Conservation (phyloP, 1,140 invertebrate species). For the Atta cephalotes region DNA sequence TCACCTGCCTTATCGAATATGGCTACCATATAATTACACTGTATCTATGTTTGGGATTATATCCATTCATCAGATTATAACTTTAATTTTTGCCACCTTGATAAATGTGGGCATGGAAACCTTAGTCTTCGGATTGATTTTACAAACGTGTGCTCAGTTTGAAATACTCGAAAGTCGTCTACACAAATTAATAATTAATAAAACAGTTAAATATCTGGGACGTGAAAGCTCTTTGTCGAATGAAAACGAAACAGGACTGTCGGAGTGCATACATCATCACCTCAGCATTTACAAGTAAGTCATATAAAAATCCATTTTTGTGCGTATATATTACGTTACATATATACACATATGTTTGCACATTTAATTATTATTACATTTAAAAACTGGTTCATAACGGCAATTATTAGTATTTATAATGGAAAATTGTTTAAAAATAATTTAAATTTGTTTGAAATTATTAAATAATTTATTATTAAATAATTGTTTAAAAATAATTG, state of each 20-base stretch:
- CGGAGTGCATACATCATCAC: conserved; percentile 20
- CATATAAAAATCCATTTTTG: conserved; percentile 54
- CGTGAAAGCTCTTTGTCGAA: neutral
- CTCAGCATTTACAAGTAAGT: conserved; percentile 51
- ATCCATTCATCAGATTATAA: conserved; percentile 36
- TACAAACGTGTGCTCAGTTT: conserved; percentile 64
- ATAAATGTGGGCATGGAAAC: conserved; percentile 55
- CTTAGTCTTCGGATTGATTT: conserved; percentile 59
- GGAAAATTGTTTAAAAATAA: too few species aligned
- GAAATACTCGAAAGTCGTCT: conserved; percentile 62
- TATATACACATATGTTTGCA: too few species aligned
- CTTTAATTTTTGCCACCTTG: conserved; percentile 16
- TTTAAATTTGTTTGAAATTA: too few species aligned
- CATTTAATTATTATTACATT: too few species aligned
- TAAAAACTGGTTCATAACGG: too few species aligned
- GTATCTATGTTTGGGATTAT: conserved; percentile 14
- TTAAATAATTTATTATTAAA: too few species aligned
- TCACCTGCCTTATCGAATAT: conserved; percentile 39
- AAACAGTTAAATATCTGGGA: neutral
- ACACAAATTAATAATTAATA: neutral
- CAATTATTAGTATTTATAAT: too few species aligned
- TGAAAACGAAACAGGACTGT: neutral
- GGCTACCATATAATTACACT: conserved; percentile 55
- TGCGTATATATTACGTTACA: too few species aligned
- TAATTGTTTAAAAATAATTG: too few species aligned